These are phyloP conservation scores for Pardalotus punctatus DNA, from an alignment of 2,113 vertebrate species.

Conservation along the genomic window DNA sequence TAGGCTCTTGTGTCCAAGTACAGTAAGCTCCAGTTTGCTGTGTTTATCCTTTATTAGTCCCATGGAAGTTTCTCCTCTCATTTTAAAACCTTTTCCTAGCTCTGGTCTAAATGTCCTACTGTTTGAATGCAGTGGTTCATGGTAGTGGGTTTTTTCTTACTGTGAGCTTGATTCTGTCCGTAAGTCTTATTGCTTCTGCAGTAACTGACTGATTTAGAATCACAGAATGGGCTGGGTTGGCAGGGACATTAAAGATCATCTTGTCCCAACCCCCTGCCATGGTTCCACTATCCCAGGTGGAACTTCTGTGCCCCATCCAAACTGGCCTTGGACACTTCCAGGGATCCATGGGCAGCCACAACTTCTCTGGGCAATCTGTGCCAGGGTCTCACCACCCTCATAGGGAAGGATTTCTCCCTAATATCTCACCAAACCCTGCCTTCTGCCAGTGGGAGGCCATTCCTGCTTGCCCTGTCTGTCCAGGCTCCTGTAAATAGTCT, in stretches of 20 bases:
- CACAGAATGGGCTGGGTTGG: not conserved
- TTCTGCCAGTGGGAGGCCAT: not conserved
- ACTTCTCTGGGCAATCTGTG: not conserved
- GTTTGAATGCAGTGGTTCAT: not conserved
- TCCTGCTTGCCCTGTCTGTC: not conserved
- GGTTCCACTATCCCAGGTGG: fast-evolving
- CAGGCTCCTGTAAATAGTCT: not conserved
- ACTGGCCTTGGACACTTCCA: not conserved
- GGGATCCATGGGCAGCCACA: not conserved
- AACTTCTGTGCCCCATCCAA: not conserved
- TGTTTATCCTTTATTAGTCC: not conserved
- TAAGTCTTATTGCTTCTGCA: not conserved
- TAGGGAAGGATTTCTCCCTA: not conserved
- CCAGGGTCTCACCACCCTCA: not conserved
- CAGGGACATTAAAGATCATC: not conserved
- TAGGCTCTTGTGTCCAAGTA: not conserved
- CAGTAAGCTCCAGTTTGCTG: not conserved
- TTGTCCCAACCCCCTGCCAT: not conserved
- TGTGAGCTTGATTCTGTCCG: not conserved
- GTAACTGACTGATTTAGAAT: not conserved
- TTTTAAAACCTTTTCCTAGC: not conserved
- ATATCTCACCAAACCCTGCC: not conserved
- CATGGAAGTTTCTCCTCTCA: not conserved
- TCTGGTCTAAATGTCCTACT: not conserved
- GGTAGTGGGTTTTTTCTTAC: fast-evolving